These are phyloP conservation scores for Nibea coibor DNA, from an alignment of 2,113 vertebrate genomes.

Conservation along the genomic window DNA sequence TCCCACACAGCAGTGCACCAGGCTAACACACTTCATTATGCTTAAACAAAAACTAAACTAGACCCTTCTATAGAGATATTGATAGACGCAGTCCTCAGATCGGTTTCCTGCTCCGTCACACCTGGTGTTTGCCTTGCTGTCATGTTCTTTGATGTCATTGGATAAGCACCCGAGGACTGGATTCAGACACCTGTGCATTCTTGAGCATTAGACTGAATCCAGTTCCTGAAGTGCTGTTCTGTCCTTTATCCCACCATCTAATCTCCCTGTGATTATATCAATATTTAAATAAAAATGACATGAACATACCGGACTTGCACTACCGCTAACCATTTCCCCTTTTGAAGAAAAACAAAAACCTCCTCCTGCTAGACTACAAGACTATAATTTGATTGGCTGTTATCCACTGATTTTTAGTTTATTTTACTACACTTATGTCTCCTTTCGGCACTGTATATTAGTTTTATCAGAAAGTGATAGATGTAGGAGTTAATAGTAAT, in stretches of 20 bases:
- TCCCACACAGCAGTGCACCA: conserved; percentile 46
- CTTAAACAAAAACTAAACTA: not conserved
- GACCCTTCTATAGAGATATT: not conserved
- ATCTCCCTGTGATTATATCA: not conserved
- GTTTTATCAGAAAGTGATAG: not conserved
- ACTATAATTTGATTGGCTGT: not conserved
- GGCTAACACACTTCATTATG: not conserved
- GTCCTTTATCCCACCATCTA: not conserved
- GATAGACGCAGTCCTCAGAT: not conserved
- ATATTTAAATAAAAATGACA: not conserved
- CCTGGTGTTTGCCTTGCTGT: conserved; percentile 2
- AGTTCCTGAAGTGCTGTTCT: conserved; percentile 1
- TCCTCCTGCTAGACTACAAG: not conserved
- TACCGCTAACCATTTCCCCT: not conserved
- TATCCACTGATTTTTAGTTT: not conserved
- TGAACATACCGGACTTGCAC: not conserved
- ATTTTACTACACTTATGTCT: not conserved
- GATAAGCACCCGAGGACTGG: too few species aligned
- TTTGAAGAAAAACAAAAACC: not conserved
- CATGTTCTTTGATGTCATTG: conserved; percentile 1
- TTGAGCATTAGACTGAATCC: not conserved
- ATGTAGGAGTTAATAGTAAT: not conserved
- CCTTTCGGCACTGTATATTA: not conserved
- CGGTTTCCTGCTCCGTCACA: not conserved
- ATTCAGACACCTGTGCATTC: conserved; percentile 16